Evolutionary conservation across 2,888 invertebrate genomes (phyloP).

Genomic region (Eledona agricola): DNA sequence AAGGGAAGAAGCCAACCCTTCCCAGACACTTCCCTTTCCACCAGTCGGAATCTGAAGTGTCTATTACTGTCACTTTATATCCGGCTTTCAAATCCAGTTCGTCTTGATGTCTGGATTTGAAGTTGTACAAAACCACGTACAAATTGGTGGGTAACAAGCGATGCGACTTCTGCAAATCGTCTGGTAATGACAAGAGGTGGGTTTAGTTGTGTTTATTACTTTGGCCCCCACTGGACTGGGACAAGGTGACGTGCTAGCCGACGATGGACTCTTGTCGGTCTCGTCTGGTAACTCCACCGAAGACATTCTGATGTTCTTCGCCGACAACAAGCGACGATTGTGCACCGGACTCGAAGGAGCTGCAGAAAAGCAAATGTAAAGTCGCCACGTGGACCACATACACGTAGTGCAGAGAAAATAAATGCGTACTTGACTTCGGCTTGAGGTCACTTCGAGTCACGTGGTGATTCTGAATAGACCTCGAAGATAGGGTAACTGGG

Average conservation of each 20-base stretch:
- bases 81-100: conserved; percentile 94
- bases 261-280: conserved; percentile 89
- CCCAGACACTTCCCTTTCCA: conserved; percentile 97
- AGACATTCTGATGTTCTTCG: conserved; percentile 88
- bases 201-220: no score
- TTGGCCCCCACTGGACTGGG: conserved; percentile 77
- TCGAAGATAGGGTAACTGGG: conserved; percentile 54
- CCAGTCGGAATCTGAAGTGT: conserved; percentile 95
- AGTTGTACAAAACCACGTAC: conserved; percentile 95
- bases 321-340: conserved; percentile 80
- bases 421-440: conserved; percentile 60
- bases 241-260: conserved; percentile 92
- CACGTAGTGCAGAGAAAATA: conserved; percentile 22
- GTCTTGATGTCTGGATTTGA: conserved; percentile 92
- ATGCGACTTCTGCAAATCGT: conserved; percentile 75
- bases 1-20: conserved; percentile 91
- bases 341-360: conserved; percentile 94
- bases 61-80: conserved; percentile 90
- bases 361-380: conserved; percentile 57
- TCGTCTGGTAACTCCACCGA: conserved; percentile 93
- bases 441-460: conserved; percentile 56
- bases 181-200: no score
- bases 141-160: conserved; percentile 88
- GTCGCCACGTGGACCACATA: no score
- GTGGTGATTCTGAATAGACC: conserved; percentile 53